These are phyloP conservation scores for Eurypyga helias DNA, from an alignment of 2,113 vertebrate species.

Conservation along the genomic window DNA sequence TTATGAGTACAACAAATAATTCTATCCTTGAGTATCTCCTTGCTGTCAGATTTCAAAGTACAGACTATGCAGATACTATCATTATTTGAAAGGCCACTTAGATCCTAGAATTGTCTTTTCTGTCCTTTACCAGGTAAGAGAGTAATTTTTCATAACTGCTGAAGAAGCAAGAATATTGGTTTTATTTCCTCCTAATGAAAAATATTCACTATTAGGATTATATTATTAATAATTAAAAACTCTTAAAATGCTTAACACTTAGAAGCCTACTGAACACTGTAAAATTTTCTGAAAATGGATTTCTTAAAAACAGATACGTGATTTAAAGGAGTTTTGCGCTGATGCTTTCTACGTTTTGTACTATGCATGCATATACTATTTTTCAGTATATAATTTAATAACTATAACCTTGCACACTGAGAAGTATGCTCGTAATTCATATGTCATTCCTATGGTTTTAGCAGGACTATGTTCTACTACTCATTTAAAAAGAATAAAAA, in stretches of 20 bases:
- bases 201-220: neutral
- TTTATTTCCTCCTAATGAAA: neutral
- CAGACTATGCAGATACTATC: neutral
- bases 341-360: slow-evolving; percentile 23
- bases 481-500: neutral
- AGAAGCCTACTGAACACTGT: neutral
- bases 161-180: neutral
- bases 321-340: slow-evolving; percentile 22
- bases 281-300: slow-evolving; percentile 25
- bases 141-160: neutral
- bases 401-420: neutral
- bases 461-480: neutral
- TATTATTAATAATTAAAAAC: neutral
- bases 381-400: neutral
- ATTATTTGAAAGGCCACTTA: slow-evolving; percentile 21
- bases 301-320: neutral
- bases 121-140: neutral
- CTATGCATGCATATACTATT: neutral
- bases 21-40: neutral
- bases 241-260: neutral
- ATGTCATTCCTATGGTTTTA: neutral
- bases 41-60: neutral
- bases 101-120: neutral
- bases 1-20: neutral
- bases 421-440: neutral